phyloP scores from a whole-genome alignment of 2,888 invertebrate species.

The Dasysyrphus tricinctus region DNA sequence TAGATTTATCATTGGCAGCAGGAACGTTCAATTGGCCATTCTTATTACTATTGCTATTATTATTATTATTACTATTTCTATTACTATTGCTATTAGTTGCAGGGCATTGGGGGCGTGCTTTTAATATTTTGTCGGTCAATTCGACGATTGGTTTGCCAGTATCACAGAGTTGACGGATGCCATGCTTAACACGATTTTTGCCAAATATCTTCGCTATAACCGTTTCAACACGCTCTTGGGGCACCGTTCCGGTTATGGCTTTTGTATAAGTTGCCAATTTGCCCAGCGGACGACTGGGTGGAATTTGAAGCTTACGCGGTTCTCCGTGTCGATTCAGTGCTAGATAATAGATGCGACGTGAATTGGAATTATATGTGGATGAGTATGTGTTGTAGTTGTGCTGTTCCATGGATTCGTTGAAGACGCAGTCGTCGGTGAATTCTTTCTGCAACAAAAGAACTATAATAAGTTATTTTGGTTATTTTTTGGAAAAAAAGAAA shows the following conservation, averaged over 20 bases:
- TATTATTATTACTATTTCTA: conserved; percentile 76
- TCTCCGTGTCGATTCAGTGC: conserved; percentile 90
- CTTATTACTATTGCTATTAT: conserved; percentile 76
- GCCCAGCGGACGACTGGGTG: conserved; percentile 87
- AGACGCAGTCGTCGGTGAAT: conserved; percentile 92
- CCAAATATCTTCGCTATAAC: conserved; percentile 85
- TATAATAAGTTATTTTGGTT: conserved; percentile 78
- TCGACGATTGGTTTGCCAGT: conserved; percentile 83
- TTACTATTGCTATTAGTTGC: conserved; percentile 78
- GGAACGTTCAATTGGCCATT: conserved; percentile 79
- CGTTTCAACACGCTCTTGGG: conserved; percentile 84
- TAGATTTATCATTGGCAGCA: conserved; percentile 79
- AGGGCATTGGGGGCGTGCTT: conserved; percentile 83
- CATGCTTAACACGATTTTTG: conserved; percentile 83
- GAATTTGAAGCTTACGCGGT: conserved; percentile 89
- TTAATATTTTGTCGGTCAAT: conserved; percentile 83
- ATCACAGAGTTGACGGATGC: conserved; percentile 84
- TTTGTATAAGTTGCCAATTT: conserved; percentile 90
- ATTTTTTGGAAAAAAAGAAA: conserved; percentile 75
- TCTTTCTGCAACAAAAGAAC: conserved; percentile 89
- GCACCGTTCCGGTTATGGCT: conserved; percentile 87
- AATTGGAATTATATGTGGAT: conserved; percentile 89
- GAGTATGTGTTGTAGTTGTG: conserved; percentile 94
- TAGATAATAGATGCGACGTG: conserved; percentile 89
- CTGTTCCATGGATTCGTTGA: conserved; percentile 93